phyloP scores from a whole-genome alignment of 2,797 vertebrate species.

The Miichthys miiuy region DNA sequence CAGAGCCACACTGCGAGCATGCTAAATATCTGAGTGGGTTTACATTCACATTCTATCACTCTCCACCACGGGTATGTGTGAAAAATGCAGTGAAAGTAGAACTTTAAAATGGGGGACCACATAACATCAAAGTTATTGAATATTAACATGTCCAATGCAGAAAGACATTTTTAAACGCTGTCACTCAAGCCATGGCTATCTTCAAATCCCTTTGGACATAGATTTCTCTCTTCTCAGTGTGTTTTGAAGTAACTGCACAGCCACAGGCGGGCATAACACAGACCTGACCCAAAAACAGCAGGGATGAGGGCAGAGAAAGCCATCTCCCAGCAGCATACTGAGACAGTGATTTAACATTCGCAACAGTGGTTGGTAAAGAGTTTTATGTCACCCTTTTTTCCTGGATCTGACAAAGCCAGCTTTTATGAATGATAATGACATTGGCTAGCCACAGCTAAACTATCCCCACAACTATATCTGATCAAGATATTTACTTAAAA shows the following conservation, averaged over 20 bases:
- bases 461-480: neutral
- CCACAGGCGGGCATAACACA: slow-evolving; percentile 32
- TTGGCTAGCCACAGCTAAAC: slow-evolving; percentile 1
- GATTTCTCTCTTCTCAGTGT: slow-evolving; percentile 32
- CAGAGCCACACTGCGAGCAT: neutral
- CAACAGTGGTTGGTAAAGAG: slow-evolving; percentile 22
- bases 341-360: slow-evolving; percentile 52
- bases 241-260: slow-evolving; percentile 29
- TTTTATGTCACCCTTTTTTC: slow-evolving; percentile 14
- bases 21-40: neutral
- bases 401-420: slow-evolving; percentile 22
- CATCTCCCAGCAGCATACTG: slow-evolving; percentile 42
- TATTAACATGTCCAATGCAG: neutral
- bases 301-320: slow-evolving; percentile 40
- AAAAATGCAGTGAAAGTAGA: neutral
- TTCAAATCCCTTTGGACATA: slow-evolving; percentile 23
- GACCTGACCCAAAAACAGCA: slow-evolving; percentile 59
- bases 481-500: neutral
- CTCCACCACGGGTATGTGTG: too few relatives aligned
- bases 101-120: neutral
- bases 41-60: neutral
- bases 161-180: slow-evolving; percentile 30
- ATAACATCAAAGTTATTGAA: neutral
- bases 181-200: slow-evolving; percentile 28
- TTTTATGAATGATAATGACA: slow-evolving; percentile 33